Base-by-base conservation (phyloP, 1,140 invertebrate species). In the Thaumetopoea pityocampa region DNA sequence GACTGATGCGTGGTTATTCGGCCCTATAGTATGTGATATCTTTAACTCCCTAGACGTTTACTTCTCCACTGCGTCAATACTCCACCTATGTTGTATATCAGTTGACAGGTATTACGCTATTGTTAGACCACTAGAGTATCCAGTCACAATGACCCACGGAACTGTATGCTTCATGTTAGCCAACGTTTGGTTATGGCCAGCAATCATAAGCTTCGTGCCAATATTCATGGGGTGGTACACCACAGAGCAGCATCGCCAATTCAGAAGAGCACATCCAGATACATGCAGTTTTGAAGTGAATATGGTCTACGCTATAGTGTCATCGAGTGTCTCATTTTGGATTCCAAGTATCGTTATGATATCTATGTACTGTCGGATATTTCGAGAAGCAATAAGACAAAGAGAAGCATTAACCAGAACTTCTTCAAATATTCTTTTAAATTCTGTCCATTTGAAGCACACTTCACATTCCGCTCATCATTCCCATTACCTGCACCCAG, bases 1-100 rank as follows among this genome's bases (percentile, higher is more conserved):
- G 2, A 92, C 91, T 12, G 90, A 90, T 17, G 85, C 90, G 18
- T 98, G 97, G 97, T 79, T 95, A 37, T 97, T 98, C 69, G 93
- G 94, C 0, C 88, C 90, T 58, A 88, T 93, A 50, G 93, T 97
- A 90, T 98, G 97, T 88, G 94, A 98, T 85, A 88, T 98, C 47
- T 98, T 95, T 90, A 97, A 97, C 78, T 95, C 95, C 7, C 88
- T 97, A 52, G 97, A 98, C 74, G 97, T 98, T 3, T 95, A 98
- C 64, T 98, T 98, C 73, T 96, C 94, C 17, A 98, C 96, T 4
- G 95, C 95, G 0, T 96, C 94, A 17, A 98, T 98, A 24, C 86
- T 98, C 3, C 96, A 98, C 80, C 87, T 98, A 4, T 98, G 96
- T 73, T 98, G 96, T 69, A 98, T 98, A 65, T 94, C 93, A 34